phyloP scores from a whole-genome alignment of 2,113 vertebrate genomes.

The Colossoma macropomum region DNA sequence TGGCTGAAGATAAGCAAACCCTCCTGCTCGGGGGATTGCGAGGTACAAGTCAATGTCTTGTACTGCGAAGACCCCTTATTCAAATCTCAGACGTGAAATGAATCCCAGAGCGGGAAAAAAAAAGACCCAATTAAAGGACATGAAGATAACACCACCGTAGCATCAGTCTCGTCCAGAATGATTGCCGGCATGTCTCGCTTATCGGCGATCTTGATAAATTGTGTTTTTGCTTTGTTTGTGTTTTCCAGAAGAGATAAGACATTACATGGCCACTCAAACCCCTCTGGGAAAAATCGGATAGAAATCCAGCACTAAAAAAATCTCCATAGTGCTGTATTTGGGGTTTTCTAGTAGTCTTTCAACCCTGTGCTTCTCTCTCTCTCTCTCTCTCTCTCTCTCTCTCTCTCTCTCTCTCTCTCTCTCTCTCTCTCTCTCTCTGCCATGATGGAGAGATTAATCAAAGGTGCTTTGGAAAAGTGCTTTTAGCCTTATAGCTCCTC shows the following conservation, averaged over 20 bases:
- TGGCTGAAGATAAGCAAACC: conserved; percentile 64
- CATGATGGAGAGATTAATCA: conserved; percentile 35
- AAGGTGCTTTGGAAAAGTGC: conserved; percentile 16
- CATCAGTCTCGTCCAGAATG: conserved; percentile 53
- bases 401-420: not conserved
- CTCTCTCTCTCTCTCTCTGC: not conserved
- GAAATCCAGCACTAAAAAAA: conserved; percentile 64
- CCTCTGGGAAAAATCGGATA: conserved; percentile 50
- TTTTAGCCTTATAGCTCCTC: conserved; percentile 11
- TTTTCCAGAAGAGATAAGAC: conserved; percentile 56
- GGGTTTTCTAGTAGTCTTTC: conserved; percentile 63
- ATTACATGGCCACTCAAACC: conserved; percentile 60
- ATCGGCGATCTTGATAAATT: conserved; percentile 35
- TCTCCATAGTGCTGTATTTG: conserved; percentile 69
- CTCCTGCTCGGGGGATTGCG: conserved; percentile 52
- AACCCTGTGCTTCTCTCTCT: conserved; percentile 49
- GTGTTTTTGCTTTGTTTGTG: conserved; percentile 57
- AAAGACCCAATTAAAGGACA: conserved; percentile 53
- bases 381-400: not conserved
- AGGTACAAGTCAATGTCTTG: conserved; percentile 67
- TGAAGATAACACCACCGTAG: conserved; percentile 55
- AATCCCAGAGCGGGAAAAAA: conserved; percentile 57
- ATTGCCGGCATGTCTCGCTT: conserved; percentile 45
- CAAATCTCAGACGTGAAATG: conserved; percentile 62
- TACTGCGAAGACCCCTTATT: conserved; percentile 57